Percentiles rank a stretch among this genome's conserved stretches.
Evolutionary conservation across 2,113 vertebrate genomes (phyloP).

Genomic region (Pelvicachromis taeniatus): DNA sequence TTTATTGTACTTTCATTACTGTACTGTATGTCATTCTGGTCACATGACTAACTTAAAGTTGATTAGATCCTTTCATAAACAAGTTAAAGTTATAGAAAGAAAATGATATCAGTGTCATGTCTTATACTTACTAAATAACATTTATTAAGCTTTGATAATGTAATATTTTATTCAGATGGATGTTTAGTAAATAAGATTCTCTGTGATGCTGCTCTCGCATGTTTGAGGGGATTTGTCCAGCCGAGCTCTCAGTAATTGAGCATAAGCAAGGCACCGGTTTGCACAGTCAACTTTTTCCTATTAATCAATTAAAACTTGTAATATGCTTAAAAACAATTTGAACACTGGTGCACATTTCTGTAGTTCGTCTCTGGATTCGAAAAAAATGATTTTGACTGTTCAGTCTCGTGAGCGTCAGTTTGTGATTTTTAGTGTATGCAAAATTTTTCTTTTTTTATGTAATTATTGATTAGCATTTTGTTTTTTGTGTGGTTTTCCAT

Average conservation of each 20-base stretch:
- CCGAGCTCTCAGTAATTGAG: neutral
- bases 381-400: neutral
- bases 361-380: neutral
- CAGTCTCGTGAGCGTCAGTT: neutral
- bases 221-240: neutral
- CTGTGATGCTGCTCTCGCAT: neutral
- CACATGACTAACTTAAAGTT: neutral
- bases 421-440: neutral
- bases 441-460: neutral
- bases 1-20: neutral
- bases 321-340: neutral
- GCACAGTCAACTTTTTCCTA: neutral
- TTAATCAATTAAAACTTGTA: neutral
- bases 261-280: neutral
- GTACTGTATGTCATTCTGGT: neutral
- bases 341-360: neutral
- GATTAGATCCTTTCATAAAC: neutral
- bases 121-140: neutral
- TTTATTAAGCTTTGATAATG: neutral
- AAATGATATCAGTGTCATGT: neutral
- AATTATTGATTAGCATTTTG: neutral
- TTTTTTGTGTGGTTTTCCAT: neutral
- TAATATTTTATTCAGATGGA: neutral
- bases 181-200: neutral
- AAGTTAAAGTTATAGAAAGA: neutral